Conservation (phyloP, 2,113 vertebrate genomes). For the Paraplagusia blochii region DNA sequence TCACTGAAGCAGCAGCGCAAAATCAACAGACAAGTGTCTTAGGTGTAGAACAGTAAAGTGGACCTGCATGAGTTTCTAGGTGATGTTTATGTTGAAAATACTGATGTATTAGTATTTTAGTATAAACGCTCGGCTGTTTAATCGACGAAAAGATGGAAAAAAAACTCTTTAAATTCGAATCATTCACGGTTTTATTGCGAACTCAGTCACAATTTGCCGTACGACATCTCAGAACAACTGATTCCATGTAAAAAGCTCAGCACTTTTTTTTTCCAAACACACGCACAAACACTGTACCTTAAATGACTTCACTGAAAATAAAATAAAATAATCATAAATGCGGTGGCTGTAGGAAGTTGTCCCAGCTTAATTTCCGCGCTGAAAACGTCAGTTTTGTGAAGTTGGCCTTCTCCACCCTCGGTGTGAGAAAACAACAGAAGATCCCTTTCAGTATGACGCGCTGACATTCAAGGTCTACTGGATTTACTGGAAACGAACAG, state of each 20-base stretch:
- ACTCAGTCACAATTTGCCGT: slow-evolving; percentile 54
- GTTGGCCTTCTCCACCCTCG: slow-evolving; percentile 26
- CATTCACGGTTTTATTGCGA: slow-evolving; percentile 54
- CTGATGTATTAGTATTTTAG: too few relatives aligned
- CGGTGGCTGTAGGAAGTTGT: slow-evolving; percentile 32
- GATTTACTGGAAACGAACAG: slow-evolving; percentile 43
- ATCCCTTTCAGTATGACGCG: slow-evolving; percentile 65
- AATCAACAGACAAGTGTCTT: too few relatives aligned
- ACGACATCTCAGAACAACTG: slow-evolving; percentile 57
- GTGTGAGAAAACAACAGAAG: slow-evolving; percentile 19
- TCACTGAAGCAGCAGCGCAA: too few relatives aligned
- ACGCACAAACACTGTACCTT: slow-evolving; percentile 75
- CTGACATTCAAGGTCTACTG: slow-evolving; percentile 65
- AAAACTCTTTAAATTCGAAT: slow-evolving; percentile 51
- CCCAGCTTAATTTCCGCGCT: slow-evolving; percentile 44
- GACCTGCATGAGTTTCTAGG: too few relatives aligned
- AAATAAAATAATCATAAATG: slow-evolving; percentile 5
- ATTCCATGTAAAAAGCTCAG: slow-evolving; percentile 65
- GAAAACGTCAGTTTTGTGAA: slow-evolving; percentile 42
- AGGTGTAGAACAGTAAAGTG: too few relatives aligned
- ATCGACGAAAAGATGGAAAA: too few relatives aligned
- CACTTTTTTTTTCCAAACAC: slow-evolving; percentile 49
- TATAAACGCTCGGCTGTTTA: too few relatives aligned
- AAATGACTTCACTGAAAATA: slow-evolving; percentile 55
- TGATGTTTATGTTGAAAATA: too few relatives aligned